Percentiles rank a stretch among this genome's conserved stretches.
Evolutionary conservation across 2,888 invertebrate genomes (phyloP).

Genomic region (Parapristionchus giblindavisi): DNA sequence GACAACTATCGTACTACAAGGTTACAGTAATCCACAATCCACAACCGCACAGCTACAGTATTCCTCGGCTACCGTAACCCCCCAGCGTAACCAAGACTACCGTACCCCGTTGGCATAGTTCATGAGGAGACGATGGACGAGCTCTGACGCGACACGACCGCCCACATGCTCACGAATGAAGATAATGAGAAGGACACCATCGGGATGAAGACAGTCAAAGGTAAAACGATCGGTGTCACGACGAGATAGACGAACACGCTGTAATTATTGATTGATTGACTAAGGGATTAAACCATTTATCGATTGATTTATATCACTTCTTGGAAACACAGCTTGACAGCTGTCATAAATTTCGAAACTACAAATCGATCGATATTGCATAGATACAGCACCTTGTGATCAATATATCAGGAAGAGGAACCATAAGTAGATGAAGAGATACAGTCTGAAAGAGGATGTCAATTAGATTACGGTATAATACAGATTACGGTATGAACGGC

Average conservation of each 20-base stretch:
- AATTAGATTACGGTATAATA: constrained; percentile 6
- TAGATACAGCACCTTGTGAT: neutral
- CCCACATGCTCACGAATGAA: constrained; percentile 62
- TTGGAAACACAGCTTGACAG: no score
- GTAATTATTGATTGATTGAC: neutral
- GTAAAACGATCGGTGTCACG: constrained; percentile 46
- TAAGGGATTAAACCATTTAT: neutral
- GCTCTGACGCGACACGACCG: constrained; percentile 41
- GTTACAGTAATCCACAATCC: no score
- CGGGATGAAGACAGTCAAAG: constrained; percentile 53
- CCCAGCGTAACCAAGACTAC: no score
- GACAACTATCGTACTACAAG: neutral
- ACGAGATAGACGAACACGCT: constrained; percentile 17
- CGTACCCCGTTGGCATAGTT: constrained; percentile 31
- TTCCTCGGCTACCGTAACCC: no score
- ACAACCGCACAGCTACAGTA: no score
- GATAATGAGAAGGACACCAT: constrained; percentile 61
- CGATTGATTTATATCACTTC: no score
- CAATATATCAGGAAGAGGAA: constrained; percentile 43
- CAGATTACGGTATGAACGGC: no score
- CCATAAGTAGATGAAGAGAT: constrained; percentile 60
- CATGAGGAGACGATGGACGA: neutral
- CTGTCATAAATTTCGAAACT: no score
- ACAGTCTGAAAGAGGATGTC: constrained; percentile 45
- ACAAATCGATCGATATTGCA: no score